Evolutionary conservation across 2,888 invertebrate genomes (phyloP), one percentile per base, ranked within the genome.

Genomic region (Pristionchus fissidentatus): DNA sequence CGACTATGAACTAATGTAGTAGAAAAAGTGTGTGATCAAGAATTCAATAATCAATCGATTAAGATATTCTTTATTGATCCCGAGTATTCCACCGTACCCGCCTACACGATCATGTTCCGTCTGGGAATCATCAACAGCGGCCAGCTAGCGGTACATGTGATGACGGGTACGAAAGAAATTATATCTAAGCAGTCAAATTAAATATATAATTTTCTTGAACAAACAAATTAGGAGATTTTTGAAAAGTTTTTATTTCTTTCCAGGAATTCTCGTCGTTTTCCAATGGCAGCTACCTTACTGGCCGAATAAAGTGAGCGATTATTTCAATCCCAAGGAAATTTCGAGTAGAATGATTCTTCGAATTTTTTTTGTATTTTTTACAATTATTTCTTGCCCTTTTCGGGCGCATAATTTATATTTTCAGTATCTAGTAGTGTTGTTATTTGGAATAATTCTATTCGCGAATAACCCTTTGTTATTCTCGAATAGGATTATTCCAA

Each of bases 241-340:
- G 19, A 49, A 15, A 49, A n/a, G n/a, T n/a, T n/a, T n/a, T n/a
- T n/a, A n/a, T n/a, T n/a, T n/a, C n/a, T 15, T 77, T 77, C 1
- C 75, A 77, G 75, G 75, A 46, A 49, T 77, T 15, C 75, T 77
- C 22, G 75, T 77, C 3, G 32, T 77, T 10, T 46, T 26, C 15
- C 75, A 77, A 32, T 77, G 75, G 75, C 75, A 77, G 75, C 75
- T 77, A 10, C 75, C 49, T 8, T 77, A 77, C 49, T 77, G 75
- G 75, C 75, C 75, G 49, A 77, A 77, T 77, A 77, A 77, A 49
- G 75, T 75, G n/a, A n/a, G n/a, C 0, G 1, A 46, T 32, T 73
- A 26, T 10, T 66, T 38, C n/a, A n/a, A n/a, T 38, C 32, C 29
- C 3, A 60, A 13, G 29, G 29, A 13, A 15, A 22, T 32, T 60